A percentile compares a stretch with the other conserved stretches of the same genome.
These are phyloP conservation scores for Poeciliopsis presidionis DNA, from an alignment of 2,797 vertebrate genomes.

Conservation along the genomic window DNA sequence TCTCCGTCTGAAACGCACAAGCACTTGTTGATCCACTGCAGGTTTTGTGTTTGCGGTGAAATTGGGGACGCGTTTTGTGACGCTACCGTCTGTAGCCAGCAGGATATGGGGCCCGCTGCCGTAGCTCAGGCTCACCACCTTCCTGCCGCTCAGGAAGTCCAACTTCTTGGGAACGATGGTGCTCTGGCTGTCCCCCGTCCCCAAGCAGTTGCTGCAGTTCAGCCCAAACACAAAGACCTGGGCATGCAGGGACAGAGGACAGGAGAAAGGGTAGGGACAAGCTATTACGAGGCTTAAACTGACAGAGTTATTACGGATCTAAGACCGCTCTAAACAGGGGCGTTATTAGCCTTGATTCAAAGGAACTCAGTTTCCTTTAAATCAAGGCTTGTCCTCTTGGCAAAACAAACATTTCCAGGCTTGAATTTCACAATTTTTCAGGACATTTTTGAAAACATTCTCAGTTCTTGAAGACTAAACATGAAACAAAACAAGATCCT, in stretches of 20 bases:
- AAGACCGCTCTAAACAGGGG: too few species aligned
- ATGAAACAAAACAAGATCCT: neutral
- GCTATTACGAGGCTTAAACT: conserved; percentile 31
- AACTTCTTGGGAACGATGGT: conserved; percentile 92
- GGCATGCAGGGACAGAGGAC: neutral
- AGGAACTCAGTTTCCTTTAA: too few species aligned
- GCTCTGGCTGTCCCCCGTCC: conserved; percentile 94
- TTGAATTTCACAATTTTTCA: too few species aligned
- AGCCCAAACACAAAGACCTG: conserved; percentile 94
- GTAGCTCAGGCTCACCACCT: conserved; percentile 92
- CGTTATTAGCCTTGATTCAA: too few species aligned
- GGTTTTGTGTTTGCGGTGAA: conserved; percentile 16
- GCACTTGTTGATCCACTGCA: conserved; percentile 18
- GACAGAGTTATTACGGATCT: too few species aligned
- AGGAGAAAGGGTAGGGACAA: conserved; percentile 13
- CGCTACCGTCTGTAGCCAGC: conserved; percentile 90
- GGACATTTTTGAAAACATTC: neutral
- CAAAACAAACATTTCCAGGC: too few species aligned
- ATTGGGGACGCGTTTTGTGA: neutral
- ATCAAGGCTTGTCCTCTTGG: too few species aligned
- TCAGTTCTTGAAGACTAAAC: neutral
- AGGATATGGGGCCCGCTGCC: conserved; percentile 95
- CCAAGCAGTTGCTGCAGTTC: conserved; percentile 96
- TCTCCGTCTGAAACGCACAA: conserved; percentile 87
- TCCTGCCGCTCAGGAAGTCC: conserved; percentile 91